Conservation (phyloP, 2,888 invertebrate species). For the Calliscelio sp. region DNA sequence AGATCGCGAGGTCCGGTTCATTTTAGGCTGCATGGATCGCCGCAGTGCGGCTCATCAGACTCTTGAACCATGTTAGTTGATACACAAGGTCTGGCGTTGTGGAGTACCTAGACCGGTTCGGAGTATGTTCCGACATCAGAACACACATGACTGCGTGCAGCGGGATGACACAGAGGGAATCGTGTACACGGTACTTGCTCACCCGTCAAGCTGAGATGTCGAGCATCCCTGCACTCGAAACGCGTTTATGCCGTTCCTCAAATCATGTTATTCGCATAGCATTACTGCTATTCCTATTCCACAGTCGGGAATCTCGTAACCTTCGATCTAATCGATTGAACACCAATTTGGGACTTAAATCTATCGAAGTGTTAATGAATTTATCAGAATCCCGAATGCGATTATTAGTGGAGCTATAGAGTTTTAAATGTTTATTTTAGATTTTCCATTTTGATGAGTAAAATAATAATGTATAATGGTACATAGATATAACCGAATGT, state of each 20-base stretch:
- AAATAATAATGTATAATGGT: no score
- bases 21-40: constrained; percentile 41
- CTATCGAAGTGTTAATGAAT: no score
- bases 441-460: no score
- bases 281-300: constrained; percentile 35
- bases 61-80: constrained; percentile 64
- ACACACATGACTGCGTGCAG: constrained; percentile 70
- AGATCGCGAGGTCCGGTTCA: constrained; percentile 47
- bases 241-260: constrained; percentile 61
- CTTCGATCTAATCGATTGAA: no score
- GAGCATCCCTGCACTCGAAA: constrained; percentile 65
- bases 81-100: constrained; percentile 61
- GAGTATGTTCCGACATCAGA: constrained; percentile 63
- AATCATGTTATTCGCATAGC: constrained; percentile 63
- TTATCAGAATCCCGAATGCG: no score
- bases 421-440: no score
- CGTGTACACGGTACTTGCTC: constrained; percentile 71
- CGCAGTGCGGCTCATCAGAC: constrained; percentile 67
- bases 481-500: no score
- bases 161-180: constrained; percentile 71
- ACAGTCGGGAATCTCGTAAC: no score
- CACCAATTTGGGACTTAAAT: no score
- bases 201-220: constrained; percentile 70
- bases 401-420: no score
- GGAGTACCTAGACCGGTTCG: constrained; percentile 43